Evolutionary conservation across 2,113 vertebrate genomes (phyloP).

Genomic region (Lamprologus lemairii): DNA sequence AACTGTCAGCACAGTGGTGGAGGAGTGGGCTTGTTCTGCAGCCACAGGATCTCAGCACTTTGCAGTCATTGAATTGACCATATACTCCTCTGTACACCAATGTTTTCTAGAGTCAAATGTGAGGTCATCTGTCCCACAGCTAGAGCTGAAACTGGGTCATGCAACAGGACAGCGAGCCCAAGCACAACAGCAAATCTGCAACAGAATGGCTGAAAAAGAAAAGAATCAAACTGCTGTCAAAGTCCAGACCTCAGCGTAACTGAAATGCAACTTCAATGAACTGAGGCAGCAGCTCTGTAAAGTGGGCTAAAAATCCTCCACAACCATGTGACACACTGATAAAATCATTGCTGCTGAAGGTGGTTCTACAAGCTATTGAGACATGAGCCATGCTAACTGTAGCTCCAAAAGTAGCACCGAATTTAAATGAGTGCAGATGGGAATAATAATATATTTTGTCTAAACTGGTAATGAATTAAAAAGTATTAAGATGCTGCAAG

Average conservation of each 20-base stretch:
- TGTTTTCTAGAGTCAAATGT: not conserved
- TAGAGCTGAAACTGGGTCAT: not conserved
- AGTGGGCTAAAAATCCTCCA: not conserved
- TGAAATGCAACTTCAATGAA: not conserved
- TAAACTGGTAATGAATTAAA: not conserved
- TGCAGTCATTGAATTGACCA: not conserved
- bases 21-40: not conserved
- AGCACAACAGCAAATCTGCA: not conserved
- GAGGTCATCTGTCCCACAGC: not conserved
- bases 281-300: rapidly evolving
- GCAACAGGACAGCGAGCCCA: not conserved
- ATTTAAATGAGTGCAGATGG: not conserved
- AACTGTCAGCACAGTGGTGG: not conserved
- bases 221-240: not conserved
- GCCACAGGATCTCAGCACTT: not conserved
- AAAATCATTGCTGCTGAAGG: not conserved
- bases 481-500: not conserved
- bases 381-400: not conserved
- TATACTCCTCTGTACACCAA: not conserved
- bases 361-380: not conserved
- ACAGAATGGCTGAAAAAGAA: not conserved
- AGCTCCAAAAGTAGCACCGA: not conserved
- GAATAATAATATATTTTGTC: not conserved
- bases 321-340: not conserved
- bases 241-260: not conserved